Conservation (phyloP, 2,888 invertebrate species). For the Ophion costatus region DNA sequence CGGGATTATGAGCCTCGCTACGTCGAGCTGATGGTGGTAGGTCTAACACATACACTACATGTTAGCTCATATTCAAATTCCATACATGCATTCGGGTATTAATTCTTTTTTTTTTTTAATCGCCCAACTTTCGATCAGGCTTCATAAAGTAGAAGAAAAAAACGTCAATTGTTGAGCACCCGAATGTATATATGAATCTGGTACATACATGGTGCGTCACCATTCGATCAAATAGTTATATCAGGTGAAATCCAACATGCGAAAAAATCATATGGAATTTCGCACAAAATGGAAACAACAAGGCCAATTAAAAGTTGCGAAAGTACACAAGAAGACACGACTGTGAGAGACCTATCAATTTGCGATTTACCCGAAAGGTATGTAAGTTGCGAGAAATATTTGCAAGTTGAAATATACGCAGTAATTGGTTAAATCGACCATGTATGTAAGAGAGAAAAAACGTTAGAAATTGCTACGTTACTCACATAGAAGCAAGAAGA, state of each 20-base stretch:
- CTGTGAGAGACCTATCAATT: background rate
- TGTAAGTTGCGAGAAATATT: background rate
- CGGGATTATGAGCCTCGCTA: slow-evolving; percentile 79
- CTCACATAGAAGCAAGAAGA: slow-evolving; percentile 46
- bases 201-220: slow-evolving; percentile 62
- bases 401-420: background rate
- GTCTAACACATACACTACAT: slow-evolving; percentile 80
- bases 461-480: slow-evolving; percentile 56
- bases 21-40: slow-evolving; percentile 78
- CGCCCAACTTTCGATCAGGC: background rate
- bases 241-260: slow-evolving; percentile 16
- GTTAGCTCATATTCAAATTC: slow-evolving; percentile 75
- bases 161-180: slow-evolving; percentile 59
- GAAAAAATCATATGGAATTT: background rate
- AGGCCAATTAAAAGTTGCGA: background rate
- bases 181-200: slow-evolving; percentile 76
- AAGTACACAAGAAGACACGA: background rate
- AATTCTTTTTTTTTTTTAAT: slow-evolving; percentile 4
- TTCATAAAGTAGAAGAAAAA: background rate
- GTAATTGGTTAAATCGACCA: slow-evolving; percentile 39
- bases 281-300: background rate
- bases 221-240: background rate
- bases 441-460: slow-evolving; percentile 56
- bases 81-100: slow-evolving; percentile 75
- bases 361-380: background rate